Base-by-base conservation (phyloP, 2,888 invertebrate genomes). In the Stomorhina lunata region DNA sequence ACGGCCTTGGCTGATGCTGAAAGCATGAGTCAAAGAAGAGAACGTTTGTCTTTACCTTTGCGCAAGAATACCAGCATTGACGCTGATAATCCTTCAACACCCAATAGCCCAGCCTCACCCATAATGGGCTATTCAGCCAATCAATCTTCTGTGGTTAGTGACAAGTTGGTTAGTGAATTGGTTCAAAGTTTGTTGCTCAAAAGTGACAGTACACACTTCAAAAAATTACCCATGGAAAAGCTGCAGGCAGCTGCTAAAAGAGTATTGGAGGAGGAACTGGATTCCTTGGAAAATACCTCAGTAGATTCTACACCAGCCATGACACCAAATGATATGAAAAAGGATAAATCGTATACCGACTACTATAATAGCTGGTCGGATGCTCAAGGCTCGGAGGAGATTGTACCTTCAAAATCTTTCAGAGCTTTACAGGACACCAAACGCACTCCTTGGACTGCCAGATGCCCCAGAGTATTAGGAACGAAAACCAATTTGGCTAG, bases 391-490 rank as follows among this genome's bases (percentile, higher is more conserved):
- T 55, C 83, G 1, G 92, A 91, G 53, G 93, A 93, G 61, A 92
- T 93, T 59, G 84, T 93, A 34, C 93, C 94, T 2, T 93, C 94
- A 0, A 92, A 93, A 85, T 92, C 93, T 1, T 93, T 94, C 86
- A 92, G 92, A 84, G 88, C 92, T 0, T 87, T 93, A 32, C 92
- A 93, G 85, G 93, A 93, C 57, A 89, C 88, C 1, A 81, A 89
- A 65, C 89, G 93, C 84, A 92, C 92, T 80, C 91, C 92, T 9
- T 91, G 93, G 86, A 92, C 92, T 25, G 93, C 93, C 0, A 92
- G 93, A 63, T 95, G 94, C 89, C 94, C 94, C 0, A 91, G 94
- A 72, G 93, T 94, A 50, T 91, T 93, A 80, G 94, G 93, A 86
- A 92, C 93, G 15, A 94, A 93, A 89, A 93, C 92, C 63, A 90